These are phyloP conservation scores for Periparus ater DNA, from an alignment of 2,797 vertebrate species.

Conservation along the genomic window DNA sequence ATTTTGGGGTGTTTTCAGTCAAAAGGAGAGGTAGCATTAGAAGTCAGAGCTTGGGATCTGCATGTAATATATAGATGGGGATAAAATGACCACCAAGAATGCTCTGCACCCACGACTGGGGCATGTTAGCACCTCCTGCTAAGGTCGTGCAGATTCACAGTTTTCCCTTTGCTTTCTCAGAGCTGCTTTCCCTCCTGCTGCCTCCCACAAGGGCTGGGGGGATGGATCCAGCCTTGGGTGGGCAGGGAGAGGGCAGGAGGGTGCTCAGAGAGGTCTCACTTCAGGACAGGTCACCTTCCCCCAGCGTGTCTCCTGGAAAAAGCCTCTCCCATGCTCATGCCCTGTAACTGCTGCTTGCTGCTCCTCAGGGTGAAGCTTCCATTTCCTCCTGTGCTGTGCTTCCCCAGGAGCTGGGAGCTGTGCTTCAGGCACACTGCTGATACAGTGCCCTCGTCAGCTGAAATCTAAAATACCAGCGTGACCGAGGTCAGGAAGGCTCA, in stretches of 20 bases:
- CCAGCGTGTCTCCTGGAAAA: background rate
- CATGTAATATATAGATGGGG: background rate
- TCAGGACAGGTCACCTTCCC: background rate
- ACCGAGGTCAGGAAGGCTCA: background rate
- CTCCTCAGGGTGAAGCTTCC: background rate
- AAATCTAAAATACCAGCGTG: background rate
- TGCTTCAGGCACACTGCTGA: fast-evolving
- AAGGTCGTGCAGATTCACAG: background rate
- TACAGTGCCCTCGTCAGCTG: background rate
- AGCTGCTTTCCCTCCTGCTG: background rate
- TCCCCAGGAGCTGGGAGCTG: background rate
- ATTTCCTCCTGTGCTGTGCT: background rate
- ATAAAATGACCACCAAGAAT: background rate
- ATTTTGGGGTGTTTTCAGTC: background rate
- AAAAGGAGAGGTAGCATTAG: background rate
- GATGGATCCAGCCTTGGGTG: no score
- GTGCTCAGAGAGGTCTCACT: fast-evolving
- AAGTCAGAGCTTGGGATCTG: background rate
- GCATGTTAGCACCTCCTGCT: background rate
- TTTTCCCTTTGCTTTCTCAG: background rate
- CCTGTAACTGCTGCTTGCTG: background rate
- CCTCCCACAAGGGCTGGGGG: background rate
- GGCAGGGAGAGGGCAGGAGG: background rate
- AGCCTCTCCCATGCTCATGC: background rate
- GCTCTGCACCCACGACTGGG: fast-evolving